Evolutionary conservation across 2,113 vertebrate species (phyloP).

Genomic region (Oriolus oriolus): DNA sequence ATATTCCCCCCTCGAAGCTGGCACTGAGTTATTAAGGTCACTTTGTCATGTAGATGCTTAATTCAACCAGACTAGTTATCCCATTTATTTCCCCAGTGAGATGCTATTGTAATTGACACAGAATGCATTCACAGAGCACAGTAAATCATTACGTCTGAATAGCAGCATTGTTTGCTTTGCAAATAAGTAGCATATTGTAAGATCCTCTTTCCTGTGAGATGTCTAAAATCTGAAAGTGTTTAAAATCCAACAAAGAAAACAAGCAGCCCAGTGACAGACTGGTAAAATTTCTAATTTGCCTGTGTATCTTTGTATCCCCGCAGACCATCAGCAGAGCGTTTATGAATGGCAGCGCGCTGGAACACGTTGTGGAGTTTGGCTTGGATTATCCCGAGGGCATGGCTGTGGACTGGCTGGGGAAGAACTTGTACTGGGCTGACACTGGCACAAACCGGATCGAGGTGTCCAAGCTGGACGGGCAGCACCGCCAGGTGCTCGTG

Average conservation of each 20-base stretch:
- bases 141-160: conserved; percentile 48
- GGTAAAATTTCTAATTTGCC: conserved; percentile 17
- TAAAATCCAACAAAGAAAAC: conserved; percentile 46
- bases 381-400: conserved; percentile 97
- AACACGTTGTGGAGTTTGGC: conserved; percentile 93
- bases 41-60: conserved; percentile 34
- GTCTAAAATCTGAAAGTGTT: conserved; percentile 41
- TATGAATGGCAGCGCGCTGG: conserved; percentile 94
- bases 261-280: neutral
- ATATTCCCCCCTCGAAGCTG: conserved; percentile 26
- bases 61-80: conserved; percentile 19
- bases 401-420: conserved; percentile 97
- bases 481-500: conserved; percentile 92
- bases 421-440: conserved; percentile 97
- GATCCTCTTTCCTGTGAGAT: conserved; percentile 24
- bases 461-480: conserved; percentile 92
- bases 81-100: conserved; percentile 23
- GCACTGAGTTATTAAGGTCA: conserved; percentile 18
- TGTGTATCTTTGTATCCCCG: conserved; percentile 21
- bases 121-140: neutral
- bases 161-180: conserved; percentile 25
- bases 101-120: conserved; percentile 11
- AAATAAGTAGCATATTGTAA: conserved; percentile 12
- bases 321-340: conserved; percentile 97
- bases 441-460: conserved; percentile 95